phyloP scores from a whole-genome alignment of 1,140 invertebrate species.

The Panonychus citri region DNA sequence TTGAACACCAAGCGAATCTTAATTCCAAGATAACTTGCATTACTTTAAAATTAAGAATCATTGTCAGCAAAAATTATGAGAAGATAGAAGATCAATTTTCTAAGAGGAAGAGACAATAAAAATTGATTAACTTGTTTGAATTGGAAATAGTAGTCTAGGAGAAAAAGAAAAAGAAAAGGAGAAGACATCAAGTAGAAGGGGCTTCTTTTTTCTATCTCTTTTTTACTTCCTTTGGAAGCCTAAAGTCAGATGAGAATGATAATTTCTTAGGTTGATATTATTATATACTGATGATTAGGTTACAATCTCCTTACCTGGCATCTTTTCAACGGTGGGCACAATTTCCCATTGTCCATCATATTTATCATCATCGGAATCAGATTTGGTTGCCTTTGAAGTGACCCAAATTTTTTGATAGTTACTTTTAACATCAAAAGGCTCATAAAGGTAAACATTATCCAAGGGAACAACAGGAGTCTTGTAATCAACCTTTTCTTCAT shows the following conservation, averaged over 20 bases:
- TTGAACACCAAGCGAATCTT: too few relatives aligned
- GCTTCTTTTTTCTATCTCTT: background rate
- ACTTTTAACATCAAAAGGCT: conserved; percentile 7
- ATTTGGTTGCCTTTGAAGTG: conserved; percentile 5
- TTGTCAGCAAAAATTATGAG: too few relatives aligned
- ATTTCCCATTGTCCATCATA: conserved; percentile 11
- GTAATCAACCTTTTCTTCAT: background rate
- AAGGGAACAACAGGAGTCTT: background rate
- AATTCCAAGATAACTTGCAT: too few relatives aligned
- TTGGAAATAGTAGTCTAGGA: background rate
- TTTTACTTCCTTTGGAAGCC: background rate
- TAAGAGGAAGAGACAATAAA: too few relatives aligned
- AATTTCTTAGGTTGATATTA: background rate
- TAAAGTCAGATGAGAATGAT: conserved; percentile 3
- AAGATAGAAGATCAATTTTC: too few relatives aligned
- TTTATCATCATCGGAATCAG: conserved; percentile 7
- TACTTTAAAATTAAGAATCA: too few relatives aligned
- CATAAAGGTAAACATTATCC: conserved; percentile 8
- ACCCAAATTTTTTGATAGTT: conserved; percentile 4
- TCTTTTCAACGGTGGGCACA: background rate
- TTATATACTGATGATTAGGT: too few relatives aligned
- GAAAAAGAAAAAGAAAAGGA: too few relatives aligned
- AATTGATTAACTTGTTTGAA: too few relatives aligned
- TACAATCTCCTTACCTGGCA: too few relatives aligned
- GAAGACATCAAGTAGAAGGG: too few relatives aligned